A percentile compares a stretch with the other conserved stretches of the same genome.
Conservation (phyloP, 2,888 invertebrate genomes). For the Chrysolina americana region DNA sequence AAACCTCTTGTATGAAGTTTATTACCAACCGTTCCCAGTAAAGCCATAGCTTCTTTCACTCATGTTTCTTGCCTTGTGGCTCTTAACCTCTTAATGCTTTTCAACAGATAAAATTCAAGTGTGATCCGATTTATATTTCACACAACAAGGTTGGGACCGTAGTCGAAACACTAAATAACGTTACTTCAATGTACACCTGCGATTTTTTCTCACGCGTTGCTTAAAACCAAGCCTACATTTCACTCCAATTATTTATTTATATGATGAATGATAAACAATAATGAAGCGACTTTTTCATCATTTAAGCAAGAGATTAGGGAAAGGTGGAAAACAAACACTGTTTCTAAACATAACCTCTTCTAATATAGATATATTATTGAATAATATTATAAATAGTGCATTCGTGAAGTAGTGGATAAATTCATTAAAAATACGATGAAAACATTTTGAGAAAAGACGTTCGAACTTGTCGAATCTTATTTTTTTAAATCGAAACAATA, state of each 20-base stretch:
- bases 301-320: too few relatives aligned
- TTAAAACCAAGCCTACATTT: neutral
- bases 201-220: slow-evolving; percentile 13
- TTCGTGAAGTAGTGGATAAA: too few relatives aligned
- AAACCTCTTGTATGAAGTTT: neutral
- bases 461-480: too few relatives aligned
- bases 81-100: neutral
- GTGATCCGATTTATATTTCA: slow-evolving; percentile 7
- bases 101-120: neutral
- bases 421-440: too few relatives aligned
- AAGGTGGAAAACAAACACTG: too few relatives aligned
- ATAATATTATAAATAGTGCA: too few relatives aligned
- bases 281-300: too few relatives aligned
- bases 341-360: too few relatives aligned
- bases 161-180: slow-evolving; percentile 2
- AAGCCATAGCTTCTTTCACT: neutral
- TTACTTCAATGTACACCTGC: neutral
- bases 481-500: too few relatives aligned
- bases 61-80: neutral
- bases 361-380: too few relatives aligned
- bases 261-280: too few relatives aligned
- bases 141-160: neutral
- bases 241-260: neutral
- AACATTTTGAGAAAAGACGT: too few relatives aligned
- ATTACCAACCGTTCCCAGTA: neutral